Conservation (phyloP, 2,797 vertebrate species). For the Kryptopterus vitreolus region DNA sequence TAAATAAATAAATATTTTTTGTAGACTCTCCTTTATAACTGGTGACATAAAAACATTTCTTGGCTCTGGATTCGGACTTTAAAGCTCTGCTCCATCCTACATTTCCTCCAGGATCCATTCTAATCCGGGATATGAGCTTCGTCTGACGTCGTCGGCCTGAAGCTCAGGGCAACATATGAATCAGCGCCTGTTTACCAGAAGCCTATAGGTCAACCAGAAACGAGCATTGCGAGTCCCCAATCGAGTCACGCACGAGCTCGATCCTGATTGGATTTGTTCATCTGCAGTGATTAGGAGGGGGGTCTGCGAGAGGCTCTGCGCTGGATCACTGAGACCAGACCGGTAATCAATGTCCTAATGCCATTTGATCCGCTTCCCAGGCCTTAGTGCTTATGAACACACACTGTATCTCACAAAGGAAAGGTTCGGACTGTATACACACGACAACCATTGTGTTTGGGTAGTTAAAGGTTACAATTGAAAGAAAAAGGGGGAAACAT, state of each 20-base stretch:
- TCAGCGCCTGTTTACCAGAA: conserved; percentile 26
- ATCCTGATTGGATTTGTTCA: conserved; percentile 55
- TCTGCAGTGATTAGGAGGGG: conserved; percentile 75
- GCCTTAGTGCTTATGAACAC: background rate
- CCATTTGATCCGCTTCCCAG: conserved; percentile 68
- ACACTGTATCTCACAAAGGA: conserved; percentile 9
- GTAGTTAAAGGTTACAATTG: background rate
- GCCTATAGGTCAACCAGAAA: conserved; percentile 32
- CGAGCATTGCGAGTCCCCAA: conserved; percentile 43
- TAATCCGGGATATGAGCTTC: conserved; percentile 9
- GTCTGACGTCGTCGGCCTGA: conserved; percentile 1
- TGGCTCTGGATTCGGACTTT: background rate
- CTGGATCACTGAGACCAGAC: conserved; percentile 72
- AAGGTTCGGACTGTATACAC: background rate
- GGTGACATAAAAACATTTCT: background rate
- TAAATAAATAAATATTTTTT: background rate
- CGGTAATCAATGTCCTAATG: conserved; percentile 81
- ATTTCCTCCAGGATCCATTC: background rate
- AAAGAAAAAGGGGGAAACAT: no score
- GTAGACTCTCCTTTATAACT: background rate
- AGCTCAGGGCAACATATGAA: conserved; percentile 7
- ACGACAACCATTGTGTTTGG: no score
- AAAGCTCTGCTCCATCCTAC: background rate
- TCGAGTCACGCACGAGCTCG: conserved; percentile 43
- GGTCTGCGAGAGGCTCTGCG: conserved; percentile 65